A percentile compares a stretch with the other conserved stretches of the same genome.
phyloP scores from a whole-genome alignment of 2,888 invertebrate species.

The Ectemnius lituratus region DNA sequence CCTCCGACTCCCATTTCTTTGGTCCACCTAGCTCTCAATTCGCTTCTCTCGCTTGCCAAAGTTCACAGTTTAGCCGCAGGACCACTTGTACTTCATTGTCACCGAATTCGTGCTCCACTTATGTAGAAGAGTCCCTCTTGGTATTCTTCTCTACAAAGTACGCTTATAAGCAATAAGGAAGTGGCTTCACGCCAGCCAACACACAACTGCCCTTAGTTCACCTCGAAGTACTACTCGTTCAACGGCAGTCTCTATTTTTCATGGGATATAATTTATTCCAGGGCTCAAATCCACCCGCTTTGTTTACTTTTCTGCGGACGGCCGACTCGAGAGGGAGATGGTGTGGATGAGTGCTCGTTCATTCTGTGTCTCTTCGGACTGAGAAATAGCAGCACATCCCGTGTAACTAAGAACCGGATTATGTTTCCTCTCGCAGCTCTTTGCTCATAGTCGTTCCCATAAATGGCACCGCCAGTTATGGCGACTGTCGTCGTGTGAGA shows the following conservation, averaged over 20 bases:
- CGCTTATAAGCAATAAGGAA: too few species aligned
- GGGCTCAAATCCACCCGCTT: background rate
- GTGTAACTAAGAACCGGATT: background rate
- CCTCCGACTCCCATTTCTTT: too few species aligned
- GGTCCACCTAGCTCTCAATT: background rate
- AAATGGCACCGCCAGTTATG: slow-evolving; percentile 58
- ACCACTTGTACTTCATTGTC: background rate
- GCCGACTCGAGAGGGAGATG: background rate
- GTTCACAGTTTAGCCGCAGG: too few species aligned
- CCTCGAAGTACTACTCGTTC: too few species aligned
- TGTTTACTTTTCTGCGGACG: background rate
- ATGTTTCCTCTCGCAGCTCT: background rate
- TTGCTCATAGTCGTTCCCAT: slow-evolving; percentile 45
- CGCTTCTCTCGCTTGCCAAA: background rate
- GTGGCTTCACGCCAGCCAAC: too few species aligned
- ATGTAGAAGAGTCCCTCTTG: too few species aligned
- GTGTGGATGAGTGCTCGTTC: background rate
- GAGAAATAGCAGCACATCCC: too few species aligned
- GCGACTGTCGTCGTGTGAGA: slow-evolving; percentile 36
- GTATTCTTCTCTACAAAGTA: too few species aligned
- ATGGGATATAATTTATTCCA: background rate
- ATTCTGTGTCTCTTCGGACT: background rate
- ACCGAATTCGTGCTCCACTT: background rate
- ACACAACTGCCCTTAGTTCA: too few species aligned
- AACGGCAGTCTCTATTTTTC: too few species aligned